Evolutionary conservation across 2,113 vertebrate species (phyloP), one percentile per base, ranked within the genome.

Genomic region (Callocephalon fimbriatum): DNA sequence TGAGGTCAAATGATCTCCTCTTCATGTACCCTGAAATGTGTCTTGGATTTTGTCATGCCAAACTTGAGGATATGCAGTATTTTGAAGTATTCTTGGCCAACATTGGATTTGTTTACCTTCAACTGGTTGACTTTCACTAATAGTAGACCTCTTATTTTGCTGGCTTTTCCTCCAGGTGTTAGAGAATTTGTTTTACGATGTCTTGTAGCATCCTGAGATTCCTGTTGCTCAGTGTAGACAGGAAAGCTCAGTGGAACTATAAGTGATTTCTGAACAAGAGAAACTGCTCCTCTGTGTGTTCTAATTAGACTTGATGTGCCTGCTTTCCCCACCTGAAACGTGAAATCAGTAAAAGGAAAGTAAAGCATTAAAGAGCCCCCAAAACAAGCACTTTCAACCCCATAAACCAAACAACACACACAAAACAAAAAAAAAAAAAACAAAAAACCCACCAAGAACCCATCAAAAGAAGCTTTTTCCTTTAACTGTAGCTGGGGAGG

Each of bases 21-120:
- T 56, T 62, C 0, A 0, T 1, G 0, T 68, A n/a, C 10, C 21
- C 38, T 71, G 63, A 76, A 85, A 73, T 56, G 66, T 22, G 0
- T 53, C 37, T 54, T 66, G 16, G 78, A 71, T 88, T 92, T 80
- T 56, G 53, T 61, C 32, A 10, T 22, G 23, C 51, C 2, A 1
- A n/a, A 73, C 31, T 66, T 61, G 18, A 44, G 75, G 20, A 75
- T 32, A 23, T 50, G 13, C n/a, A 6, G 13, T 44, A 27, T 65
- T 88, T 61, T 88, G 54, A 71, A 50, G 65, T 70, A 59, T 65
- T 78, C 32, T 50, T 0, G 0, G 38, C 21, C 76, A 83, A 2
- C 61, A 37, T 56, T 71, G 44, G 10, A 56, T 87, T 93, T 87
- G 7, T 79, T 86, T 68, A 38, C 63, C 26, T 93, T 74, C 2